Conservation (phyloP, 2,888 invertebrate species). For the Hecatera dysodea region DNA sequence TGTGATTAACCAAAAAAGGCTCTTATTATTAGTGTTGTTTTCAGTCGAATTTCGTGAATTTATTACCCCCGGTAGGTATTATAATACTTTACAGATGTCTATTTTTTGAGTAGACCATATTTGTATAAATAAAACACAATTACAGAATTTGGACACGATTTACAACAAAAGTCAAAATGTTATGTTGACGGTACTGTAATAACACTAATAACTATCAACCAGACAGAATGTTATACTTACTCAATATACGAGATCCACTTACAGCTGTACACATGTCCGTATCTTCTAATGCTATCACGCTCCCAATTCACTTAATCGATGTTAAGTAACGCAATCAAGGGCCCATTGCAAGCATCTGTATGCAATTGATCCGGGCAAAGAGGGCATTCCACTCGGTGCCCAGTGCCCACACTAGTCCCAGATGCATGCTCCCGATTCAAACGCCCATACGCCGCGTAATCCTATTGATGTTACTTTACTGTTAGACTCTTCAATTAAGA, state of each 20-base stretch:
- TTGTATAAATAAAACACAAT: background rate
- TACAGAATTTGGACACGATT: background rate
- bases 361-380: constrained; percentile 77
- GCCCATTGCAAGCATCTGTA: constrained; percentile 74
- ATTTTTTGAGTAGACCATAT: background rate
- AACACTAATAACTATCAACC: background rate
- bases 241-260: constrained; percentile 27
- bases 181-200: background rate
- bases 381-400: constrained; percentile 70
- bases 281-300: constrained; percentile 62
- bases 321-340: constrained; percentile 74
- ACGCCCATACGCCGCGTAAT: constrained; percentile 64
- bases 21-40: background rate
- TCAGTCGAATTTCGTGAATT: background rate
- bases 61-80: background rate
- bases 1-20: background rate
- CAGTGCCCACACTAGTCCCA: constrained; percentile 51
- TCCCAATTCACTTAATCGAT: constrained; percentile 71
- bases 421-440: constrained; percentile 62
- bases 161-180: background rate
- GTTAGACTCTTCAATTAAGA: constrained; percentile 54
- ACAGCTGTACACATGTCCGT: constrained; percentile 50
- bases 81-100: background rate
- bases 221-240: constrained; percentile 11
- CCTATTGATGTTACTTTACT: constrained; percentile 54